Percentiles rank a stretch among this genome's conserved stretches.
phyloP scores from a whole-genome alignment of 2,797 vertebrate species.

The Simalia tracyae region DNA sequence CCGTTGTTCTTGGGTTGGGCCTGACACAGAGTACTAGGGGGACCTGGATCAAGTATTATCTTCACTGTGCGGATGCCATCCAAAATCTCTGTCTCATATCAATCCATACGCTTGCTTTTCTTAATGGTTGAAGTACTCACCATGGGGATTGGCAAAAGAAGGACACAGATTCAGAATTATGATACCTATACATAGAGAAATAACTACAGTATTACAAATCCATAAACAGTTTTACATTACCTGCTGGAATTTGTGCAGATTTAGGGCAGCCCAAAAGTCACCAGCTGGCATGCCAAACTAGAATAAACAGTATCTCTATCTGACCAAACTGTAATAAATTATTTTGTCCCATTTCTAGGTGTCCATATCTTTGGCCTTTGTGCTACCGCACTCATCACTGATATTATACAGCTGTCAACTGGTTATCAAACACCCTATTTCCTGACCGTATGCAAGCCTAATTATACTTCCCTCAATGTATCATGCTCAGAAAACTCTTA shows the following conservation, averaged over 20 bases:
- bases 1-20: too few relatives aligned
- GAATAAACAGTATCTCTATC: not conserved
- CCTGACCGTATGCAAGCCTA: slow-evolving; percentile 96
- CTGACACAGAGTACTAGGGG: not conserved
- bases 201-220: not conserved
- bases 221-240: not conserved
- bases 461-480: slow-evolving; percentile 90
- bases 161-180: not conserved
- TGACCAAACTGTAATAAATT: slow-evolving; percentile 35
- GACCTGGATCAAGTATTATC: not conserved
- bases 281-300: not conserved
- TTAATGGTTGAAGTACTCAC: not conserved
- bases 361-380: slow-evolving; percentile 96
- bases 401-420: slow-evolving; percentile 94
- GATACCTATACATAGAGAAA: not conserved
- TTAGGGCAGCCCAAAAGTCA: not conserved
- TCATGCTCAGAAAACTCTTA: slow-evolving; percentile 94
- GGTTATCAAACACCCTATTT: slow-evolving; percentile 96
- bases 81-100: not conserved
- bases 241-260: not conserved
- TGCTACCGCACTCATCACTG: slow-evolving; percentile 94
- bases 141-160: not conserved
- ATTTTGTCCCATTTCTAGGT: slow-evolving; percentile 73
- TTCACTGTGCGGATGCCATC: not conserved
- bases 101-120: not conserved